Evolutionary conservation across 2,113 vertebrate species (phyloP), one percentile per base, ranked within the genome.

Genomic region (Archocentrus centrarchus): DNA sequence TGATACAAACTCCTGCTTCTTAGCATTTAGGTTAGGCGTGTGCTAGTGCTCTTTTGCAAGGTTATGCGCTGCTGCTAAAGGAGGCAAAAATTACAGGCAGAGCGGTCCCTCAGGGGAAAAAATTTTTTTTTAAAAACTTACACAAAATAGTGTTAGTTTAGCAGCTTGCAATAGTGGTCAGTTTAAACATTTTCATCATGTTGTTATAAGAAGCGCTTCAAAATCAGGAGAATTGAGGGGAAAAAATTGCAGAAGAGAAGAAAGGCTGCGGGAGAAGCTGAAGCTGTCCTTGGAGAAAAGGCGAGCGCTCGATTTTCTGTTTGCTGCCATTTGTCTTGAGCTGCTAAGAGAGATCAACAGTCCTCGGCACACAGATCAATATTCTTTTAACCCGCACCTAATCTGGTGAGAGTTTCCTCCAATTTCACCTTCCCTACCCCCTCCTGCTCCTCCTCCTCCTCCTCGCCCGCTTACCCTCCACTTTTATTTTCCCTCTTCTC

Each of bases 361-460:
- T 97, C 97, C 96, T 98, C 96, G 96, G 96, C 97, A 97, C 96
- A 97, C 96, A 96, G 97, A 99, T 99, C 97, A 97, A 99, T 99
- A 98, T 97, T 98, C 97, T 97, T 96, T 98, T 98, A 98, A 97
- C 97, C 97, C 95, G 96, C 97, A 96, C 96, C 96, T 97, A 97
- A 97, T 98, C 97, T 96, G 95, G 94, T 92, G 86, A 97, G 96
- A 96, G 96, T 95, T 97, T 97, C 96, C 95, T 95, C 81, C 94
- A 94, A 95, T 97, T 97, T 97, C 97, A 97, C 97, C 97, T 97
- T 97, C 96, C 96, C 94, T 22, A 39, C 78, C 55, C 20, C 85
- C 82, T 35, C 61, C 39, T 37, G 60, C 82, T 27, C 61, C 39
- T 37, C 63, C 82, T 27, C 61, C 55, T 9, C 66, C 59, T 60